Evolutionary conservation across 2,797 vertebrate genomes (phyloP), one percentile per base, ranked within the genome.

Genomic region (Corythornis leucogaster): DNA sequence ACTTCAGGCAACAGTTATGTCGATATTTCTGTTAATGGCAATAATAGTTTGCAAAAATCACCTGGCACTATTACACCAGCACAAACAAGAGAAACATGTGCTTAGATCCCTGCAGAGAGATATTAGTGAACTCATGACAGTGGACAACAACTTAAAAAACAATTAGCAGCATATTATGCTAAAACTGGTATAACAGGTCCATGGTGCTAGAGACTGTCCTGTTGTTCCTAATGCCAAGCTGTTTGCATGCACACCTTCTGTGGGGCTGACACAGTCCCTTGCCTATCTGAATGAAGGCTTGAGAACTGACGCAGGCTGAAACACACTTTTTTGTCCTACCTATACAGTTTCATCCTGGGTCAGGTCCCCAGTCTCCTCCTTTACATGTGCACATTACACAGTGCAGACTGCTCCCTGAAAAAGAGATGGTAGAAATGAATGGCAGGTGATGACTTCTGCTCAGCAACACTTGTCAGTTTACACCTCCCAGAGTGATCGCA

Each of bases 201-300:
- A 0, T 11, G 38, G 20, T 66, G 31, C 28, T 15, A 46, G 58
- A 77, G 58, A 59, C 38, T 20, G 28, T 45, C 12, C 38, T 50
- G 8, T 3, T 50, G 21, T 21, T 38, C 58, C 33, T 8, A 24
- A 35, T 0, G 2, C 38, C 1, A 3, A 54, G 33, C 31, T 57
- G 12, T 33, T 46, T 26, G 33, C 24, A 18, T 1, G 0, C 18
- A 42, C 21, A 68, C 11, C 35, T 30, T 53, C 40, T 19, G 13
- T 10, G 38, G 54, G 43, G 31, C 35, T 78, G 58, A 68, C 48
- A 82, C 22, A 70, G 18, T 3, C 31, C 42, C 18, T 59, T 8
- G 2, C 2, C 2, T 2, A 20, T 1, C 9, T 18, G 9, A 12
- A 31, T 5, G 20, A 82, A 82, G 45, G n/a, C 63, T 38, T 2